Conservation (phyloP, 2,113 vertebrate species). For the Hiodon alosoides region DNA sequence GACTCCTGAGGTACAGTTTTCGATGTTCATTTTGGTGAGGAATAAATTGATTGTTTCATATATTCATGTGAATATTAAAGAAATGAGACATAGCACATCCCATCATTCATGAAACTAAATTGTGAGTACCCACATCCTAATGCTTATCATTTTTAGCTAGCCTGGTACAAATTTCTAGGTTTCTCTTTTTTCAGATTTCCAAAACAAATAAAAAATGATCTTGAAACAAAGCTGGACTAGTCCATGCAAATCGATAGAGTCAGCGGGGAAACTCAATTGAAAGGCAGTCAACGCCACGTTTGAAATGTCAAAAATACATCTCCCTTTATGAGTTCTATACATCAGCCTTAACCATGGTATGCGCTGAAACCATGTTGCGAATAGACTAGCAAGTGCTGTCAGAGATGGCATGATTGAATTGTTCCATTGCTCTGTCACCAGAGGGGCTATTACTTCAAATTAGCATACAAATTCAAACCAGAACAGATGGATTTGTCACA, state of each 20-base stretch:
- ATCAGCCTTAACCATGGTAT: conserved; percentile 56
- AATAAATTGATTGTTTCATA: too few species aligned
- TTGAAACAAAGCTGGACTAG: not conserved
- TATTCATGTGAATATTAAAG: too few species aligned
- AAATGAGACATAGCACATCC: too few species aligned
- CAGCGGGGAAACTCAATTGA: conserved; percentile 44
- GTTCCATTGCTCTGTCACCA: conserved; percentile 70
- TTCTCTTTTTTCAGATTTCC: not conserved
- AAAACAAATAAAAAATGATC: not conserved
- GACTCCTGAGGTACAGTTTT: too few species aligned
- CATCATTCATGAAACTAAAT: too few species aligned
- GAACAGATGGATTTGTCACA: conserved; percentile 78
- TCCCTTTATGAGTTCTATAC: conserved; percentile 54
- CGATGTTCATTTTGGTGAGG: too few species aligned
- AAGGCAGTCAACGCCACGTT: conserved; percentile 40
- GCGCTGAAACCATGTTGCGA: conserved; percentile 55
- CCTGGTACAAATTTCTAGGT: not conserved
- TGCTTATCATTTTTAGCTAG: not conserved
- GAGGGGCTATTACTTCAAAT: conserved; percentile 76
- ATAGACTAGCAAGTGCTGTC: conserved; percentile 56
- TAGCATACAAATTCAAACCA: conserved; percentile 77
- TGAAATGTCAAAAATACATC: conserved; percentile 54
- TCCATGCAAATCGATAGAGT: not conserved
- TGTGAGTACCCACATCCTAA: too few species aligned
- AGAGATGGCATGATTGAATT: conserved; percentile 72